These are phyloP conservation scores for Pseudomyrmex sp. DNA, from an alignment of 1,140 invertebrate species.

Conservation along the genomic window DNA sequence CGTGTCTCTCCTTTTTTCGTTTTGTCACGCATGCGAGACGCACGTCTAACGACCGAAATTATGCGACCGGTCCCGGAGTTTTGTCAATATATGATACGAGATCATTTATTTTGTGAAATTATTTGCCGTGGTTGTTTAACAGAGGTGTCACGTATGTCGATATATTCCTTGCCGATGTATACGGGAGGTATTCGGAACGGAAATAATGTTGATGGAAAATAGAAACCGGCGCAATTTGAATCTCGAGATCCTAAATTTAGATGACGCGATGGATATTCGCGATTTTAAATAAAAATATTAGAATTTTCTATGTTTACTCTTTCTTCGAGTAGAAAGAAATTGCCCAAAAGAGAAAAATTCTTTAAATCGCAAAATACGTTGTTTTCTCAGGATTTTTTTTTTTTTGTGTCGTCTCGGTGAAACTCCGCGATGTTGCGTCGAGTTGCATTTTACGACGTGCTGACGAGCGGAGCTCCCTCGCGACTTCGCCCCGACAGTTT, in stretches of 20 bases:
- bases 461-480: not conserved
- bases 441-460: conserved; percentile 53
- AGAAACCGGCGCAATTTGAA: conserved; percentile 14
- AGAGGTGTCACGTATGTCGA: conserved; percentile 37
- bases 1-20: not conserved
- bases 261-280: not conserved
- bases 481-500: conserved; percentile 49
- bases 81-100: conserved; percentile 5
- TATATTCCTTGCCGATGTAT: not conserved
- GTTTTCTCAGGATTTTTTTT: conserved; percentile 18
- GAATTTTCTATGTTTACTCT: not conserved
- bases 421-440: conserved; percentile 32
- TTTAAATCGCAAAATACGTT: conserved; percentile 10
- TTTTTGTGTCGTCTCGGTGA: conserved; percentile 23
- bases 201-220: conserved; percentile 38
- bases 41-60: not conserved
- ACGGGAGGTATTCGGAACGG: not conserved
- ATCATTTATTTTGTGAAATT: conserved; percentile 16
- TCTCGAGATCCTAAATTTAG: conserved; percentile 22
- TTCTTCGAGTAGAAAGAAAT: too few species aligned
- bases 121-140: conserved; percentile 29
- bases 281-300: not conserved
- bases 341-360: too few species aligned
- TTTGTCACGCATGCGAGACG: conserved; percentile 29
- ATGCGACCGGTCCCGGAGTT: conserved; percentile 4